phyloP scores from a whole-genome alignment of 2,797 vertebrate genomes.

The Pempheris klunzingeri region DNA sequence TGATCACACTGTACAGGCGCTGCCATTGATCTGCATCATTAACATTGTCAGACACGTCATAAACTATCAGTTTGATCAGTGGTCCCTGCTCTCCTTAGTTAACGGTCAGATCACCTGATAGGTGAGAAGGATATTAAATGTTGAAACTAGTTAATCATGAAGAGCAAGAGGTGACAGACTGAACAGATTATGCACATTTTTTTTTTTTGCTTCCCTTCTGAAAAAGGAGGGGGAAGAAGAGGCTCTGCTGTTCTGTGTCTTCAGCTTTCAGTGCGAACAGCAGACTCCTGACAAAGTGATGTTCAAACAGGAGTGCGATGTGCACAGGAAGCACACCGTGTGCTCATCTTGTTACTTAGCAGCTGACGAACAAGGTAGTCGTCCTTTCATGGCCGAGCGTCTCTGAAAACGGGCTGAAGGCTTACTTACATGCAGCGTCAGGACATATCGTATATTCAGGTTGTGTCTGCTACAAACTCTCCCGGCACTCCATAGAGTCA shows the following conservation, averaged over 20 bases:
- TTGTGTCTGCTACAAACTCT: not conserved
- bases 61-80: no score
- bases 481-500: not conserved
- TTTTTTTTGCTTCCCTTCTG: not conserved
- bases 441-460: not conserved
- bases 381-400: not conserved
- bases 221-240: no score
- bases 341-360: slow-evolving; percentile 1
- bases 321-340: not conserved
- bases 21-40: no score
- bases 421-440: not conserved
- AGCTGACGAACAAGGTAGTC: not conserved
- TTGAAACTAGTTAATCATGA: not conserved
- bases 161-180: not conserved
- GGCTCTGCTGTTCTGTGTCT: no score
- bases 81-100: no score
- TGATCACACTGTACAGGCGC: no score
- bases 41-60: not conserved
- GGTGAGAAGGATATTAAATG: no score
- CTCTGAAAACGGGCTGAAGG: not conserved
- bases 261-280: not conserved
- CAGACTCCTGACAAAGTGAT: not conserved
- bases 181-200: not conserved
- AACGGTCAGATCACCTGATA: no score
- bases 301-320: not conserved